A percentile compares a stretch with the other conserved stretches of the same genome.
Conservation (phyloP, 1,140 invertebrate genomes). For the Latrodectus geometricus region DNA sequence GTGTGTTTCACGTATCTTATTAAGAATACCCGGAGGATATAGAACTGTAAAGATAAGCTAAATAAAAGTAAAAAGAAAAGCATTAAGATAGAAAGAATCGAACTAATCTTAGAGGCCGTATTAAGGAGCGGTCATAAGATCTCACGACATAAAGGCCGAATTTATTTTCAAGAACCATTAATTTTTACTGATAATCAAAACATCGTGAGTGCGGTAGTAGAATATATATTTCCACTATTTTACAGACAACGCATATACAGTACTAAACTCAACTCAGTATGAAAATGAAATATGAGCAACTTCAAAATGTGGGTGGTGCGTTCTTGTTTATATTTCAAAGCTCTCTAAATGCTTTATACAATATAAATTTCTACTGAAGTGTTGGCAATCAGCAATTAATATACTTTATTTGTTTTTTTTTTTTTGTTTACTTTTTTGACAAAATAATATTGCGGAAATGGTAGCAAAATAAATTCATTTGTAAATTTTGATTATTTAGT, state of each 20-base stretch:
- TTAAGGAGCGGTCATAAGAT: conserved; percentile 39
- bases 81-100: conserved; percentile 21
- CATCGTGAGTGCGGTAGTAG: conserved; percentile 28
- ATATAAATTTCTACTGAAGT: not conserved
- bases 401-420: too few species aligned
- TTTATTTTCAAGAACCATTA: conserved; percentile 47
- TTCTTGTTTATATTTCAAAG: not conserved
- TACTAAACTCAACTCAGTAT: conserved; percentile 9
- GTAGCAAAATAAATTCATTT: too few species aligned
- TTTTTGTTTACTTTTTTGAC: too few species aligned
- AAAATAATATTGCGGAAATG: too few species aligned
- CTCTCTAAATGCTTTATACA: not conserved
- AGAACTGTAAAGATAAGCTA: conserved; percentile 47
- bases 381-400: too few species aligned
- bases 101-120: conserved; percentile 35
- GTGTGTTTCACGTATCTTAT: conserved; percentile 33
- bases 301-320: conserved; percentile 46
- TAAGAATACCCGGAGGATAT: conserved; percentile 29
- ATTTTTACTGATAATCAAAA: conserved; percentile 54
- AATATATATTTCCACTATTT: conserved; percentile 15
- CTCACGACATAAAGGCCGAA: conserved; percentile 35
- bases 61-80: conserved; percentile 18
- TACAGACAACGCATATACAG: conserved; percentile 13
- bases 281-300: conserved; percentile 39
- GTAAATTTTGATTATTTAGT: too few species aligned